phyloP scores from a whole-genome alignment of 2,113 vertebrate genomes.

The Chrysemys picta region DNA sequence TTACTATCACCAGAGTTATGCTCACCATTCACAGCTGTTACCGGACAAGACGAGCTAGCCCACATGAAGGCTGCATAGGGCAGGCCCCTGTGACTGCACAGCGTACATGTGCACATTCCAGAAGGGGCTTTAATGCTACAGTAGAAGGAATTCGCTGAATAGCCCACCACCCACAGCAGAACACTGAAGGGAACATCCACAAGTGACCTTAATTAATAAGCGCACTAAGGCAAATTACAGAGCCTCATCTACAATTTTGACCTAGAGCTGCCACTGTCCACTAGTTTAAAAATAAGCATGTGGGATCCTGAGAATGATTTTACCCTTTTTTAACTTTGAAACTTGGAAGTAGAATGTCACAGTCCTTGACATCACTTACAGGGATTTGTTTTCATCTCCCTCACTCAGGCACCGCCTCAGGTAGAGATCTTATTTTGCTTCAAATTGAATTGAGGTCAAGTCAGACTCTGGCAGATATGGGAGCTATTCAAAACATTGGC shows the following conservation, averaged over 20 bases:
- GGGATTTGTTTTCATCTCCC: constrained; percentile 20
- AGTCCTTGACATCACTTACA: constrained; percentile 14
- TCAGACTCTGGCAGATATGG: background rate
- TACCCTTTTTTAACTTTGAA: constrained; percentile 45
- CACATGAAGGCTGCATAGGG: background rate
- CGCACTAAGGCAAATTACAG: background rate
- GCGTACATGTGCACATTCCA: constrained; percentile 63
- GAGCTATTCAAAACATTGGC: background rate
- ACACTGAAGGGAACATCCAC: constrained; percentile 24
- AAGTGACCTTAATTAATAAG: constrained; percentile 38
- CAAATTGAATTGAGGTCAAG: background rate
- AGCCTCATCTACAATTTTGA: constrained; percentile 35
- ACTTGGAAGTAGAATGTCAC: constrained; percentile 51
- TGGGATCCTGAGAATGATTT: constrained; percentile 11
- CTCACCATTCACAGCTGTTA: constrained; percentile 67
- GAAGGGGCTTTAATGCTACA: constrained; percentile 64
- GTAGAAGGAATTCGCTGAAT: constrained; percentile 65
- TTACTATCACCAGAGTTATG: constrained; percentile 45
- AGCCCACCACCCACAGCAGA: constrained; percentile 29
- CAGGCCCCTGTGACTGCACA: constrained; percentile 61
- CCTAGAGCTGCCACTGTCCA: background rate
- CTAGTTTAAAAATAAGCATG: background rate
- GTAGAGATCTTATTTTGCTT: constrained; percentile 38
- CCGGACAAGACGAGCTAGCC: constrained; percentile 57
- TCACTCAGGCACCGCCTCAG: background rate